Percentiles rank a stretch among this genome's conserved stretches.
Conservation (phyloP, 2,888 invertebrate genomes). For the Drosophila fungiperda region DNA sequence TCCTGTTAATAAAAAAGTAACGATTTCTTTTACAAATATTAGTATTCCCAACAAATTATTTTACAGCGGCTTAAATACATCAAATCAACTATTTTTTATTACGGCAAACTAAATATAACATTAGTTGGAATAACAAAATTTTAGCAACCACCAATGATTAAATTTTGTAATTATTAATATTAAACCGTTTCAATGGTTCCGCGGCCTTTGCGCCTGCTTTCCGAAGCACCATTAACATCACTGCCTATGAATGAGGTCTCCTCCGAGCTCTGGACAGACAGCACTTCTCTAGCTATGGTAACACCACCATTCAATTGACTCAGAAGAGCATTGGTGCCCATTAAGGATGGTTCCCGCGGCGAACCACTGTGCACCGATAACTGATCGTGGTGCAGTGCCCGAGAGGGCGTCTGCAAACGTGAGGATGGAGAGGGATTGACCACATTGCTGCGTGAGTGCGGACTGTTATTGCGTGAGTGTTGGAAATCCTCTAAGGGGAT, state of each 20-base stretch:
- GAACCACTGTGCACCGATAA: conserved; percentile 70
- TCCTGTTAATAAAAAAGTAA: not conserved
- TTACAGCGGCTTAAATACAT: conserved; percentile 40
- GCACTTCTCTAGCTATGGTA: conserved; percentile 73
- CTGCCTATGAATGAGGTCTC: conserved; percentile 92
- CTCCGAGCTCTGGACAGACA: conserved; percentile 86
- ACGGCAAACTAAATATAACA: conserved; percentile 45
- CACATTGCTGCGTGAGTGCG: conserved; percentile 76
- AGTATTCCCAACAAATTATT: not conserved
- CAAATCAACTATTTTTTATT: conserved; percentile 57
- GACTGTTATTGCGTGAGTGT: conserved; percentile 86
- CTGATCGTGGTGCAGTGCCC: conserved; percentile 74
- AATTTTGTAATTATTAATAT: conserved; percentile 14
- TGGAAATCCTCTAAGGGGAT: conserved; percentile 93
- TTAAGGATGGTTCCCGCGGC: conserved; percentile 59
- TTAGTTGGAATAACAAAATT: conserved; percentile 60
- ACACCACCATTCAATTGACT: conserved; percentile 69
- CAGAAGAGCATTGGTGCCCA: conserved; percentile 55
- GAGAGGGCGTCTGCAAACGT: conserved; percentile 85
- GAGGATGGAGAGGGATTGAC: conserved; percentile 81
- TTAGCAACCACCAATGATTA: conserved; percentile 47
- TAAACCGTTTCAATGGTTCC: conserved; percentile 86
- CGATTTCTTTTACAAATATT: not conserved
- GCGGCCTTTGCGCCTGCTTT: conserved; percentile 83
- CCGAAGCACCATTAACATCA: conserved; percentile 69